Conservation (phyloP, 1,140 invertebrate genomes). For the Caerostris extrusa region DNA sequence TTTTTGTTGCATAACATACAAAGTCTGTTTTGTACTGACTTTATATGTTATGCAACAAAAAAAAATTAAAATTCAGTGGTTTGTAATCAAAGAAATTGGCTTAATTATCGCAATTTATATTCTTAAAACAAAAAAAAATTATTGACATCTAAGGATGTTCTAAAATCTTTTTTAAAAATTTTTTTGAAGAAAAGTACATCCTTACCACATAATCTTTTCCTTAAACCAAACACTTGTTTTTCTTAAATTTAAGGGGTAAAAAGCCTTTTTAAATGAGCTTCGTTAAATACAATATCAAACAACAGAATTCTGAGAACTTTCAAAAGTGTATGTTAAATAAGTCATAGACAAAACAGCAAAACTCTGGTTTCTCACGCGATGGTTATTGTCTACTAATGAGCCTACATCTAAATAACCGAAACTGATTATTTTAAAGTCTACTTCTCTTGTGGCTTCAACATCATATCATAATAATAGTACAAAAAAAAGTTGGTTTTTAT, state of each 20-base stretch:
- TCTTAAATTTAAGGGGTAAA: background rate
- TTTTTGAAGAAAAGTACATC: background rate
- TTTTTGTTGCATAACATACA: too few species aligned
- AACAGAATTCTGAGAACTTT: background rate
- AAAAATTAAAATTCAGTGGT: too few species aligned
- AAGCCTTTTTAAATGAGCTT: background rate
- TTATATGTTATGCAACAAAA: too few species aligned
- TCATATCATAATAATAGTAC: background rate
- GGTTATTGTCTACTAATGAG: slow-evolving; percentile 8
- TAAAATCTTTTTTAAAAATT: background rate
- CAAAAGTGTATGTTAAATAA: slow-evolving; percentile 34
- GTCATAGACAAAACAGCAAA: slow-evolving; percentile 1
- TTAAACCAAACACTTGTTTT: background rate
- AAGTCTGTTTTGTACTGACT: too few species aligned
- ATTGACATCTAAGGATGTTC: too few species aligned
- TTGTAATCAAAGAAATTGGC: too few species aligned
- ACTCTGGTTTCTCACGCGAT: slow-evolving; percentile 29
- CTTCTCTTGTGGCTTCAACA: background rate
- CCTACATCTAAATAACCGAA: background rate
- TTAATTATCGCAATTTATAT: too few species aligned
- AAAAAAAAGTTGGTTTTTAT: background rate
- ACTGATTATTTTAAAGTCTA: slow-evolving; percentile 6
- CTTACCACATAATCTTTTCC: background rate
- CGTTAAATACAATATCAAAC: slow-evolving; percentile 24
- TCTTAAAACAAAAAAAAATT: too few species aligned